phyloP scores from a whole-genome alignment of 2,113 vertebrate genomes.

The Beaufortia kweichowensis region DNA sequence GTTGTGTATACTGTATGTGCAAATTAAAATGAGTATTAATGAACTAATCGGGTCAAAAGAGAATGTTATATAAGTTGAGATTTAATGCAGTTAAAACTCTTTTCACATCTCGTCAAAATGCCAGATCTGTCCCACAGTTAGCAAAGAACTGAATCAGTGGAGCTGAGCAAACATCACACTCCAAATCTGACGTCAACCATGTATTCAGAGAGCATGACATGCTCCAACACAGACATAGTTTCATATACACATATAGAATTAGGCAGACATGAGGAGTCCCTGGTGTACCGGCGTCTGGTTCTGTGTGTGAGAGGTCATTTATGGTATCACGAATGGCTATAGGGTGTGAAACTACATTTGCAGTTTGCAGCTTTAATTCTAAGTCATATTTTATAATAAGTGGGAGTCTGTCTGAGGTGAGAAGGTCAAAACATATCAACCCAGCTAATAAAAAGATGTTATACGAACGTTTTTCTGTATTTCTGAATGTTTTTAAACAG shows the following conservation, averaged over 20 bases:
- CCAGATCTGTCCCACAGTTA: constrained; percentile 56
- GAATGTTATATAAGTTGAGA: constrained; percentile 21
- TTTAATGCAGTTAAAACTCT: constrained; percentile 36
- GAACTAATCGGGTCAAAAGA: too few species aligned
- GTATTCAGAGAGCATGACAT: constrained; percentile 8
- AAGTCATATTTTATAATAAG: background rate
- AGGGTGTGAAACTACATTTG: constrained; percentile 23
- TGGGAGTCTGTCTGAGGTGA: background rate
- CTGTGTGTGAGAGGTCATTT: constrained; percentile 1
- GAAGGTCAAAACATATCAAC: background rate
- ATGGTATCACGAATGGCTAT: constrained; percentile 9
- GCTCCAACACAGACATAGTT: constrained; percentile 22
- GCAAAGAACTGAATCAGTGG: constrained; percentile 56
- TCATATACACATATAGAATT: constrained; percentile 18
- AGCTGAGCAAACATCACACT: constrained; percentile 17
- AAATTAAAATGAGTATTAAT: background rate
- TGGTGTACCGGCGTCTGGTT: constrained; percentile 1
- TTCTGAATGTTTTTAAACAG: too few species aligned
- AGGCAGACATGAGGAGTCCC: constrained; percentile 20
- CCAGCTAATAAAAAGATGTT: too few species aligned
- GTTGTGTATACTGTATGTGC: constrained; percentile 27
- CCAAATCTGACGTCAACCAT: constrained; percentile 24
- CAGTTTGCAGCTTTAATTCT: constrained; percentile 5
- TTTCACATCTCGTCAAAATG: constrained; percentile 47
- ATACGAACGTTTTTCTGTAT: too few species aligned